phyloP scores from a whole-genome alignment of 35 echinoderm and acorn worm species.

The Amphiura filiformis region DNA sequence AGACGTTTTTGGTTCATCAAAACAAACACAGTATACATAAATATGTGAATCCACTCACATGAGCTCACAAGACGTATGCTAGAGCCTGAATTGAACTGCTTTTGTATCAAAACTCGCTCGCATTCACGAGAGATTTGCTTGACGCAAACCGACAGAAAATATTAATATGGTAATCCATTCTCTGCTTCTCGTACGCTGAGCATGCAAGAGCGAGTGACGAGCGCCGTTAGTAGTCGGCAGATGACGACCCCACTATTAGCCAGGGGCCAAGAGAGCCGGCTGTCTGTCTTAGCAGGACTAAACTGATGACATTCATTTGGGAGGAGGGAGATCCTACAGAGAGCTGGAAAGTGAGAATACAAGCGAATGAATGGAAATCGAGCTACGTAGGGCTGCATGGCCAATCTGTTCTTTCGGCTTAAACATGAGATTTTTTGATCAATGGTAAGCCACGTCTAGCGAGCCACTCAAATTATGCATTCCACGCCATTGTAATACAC shows the following conservation, averaged over 20 bases:
- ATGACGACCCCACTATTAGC: not conserved
- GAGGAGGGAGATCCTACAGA: not conserved
- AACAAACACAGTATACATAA: too few relatives aligned
- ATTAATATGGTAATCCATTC: conserved; percentile 15
- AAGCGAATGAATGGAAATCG: too few relatives aligned
- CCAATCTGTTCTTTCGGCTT: not conserved
- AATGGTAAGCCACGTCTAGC: not conserved
- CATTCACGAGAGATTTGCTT: not conserved
- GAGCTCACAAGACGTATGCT: too few relatives aligned
- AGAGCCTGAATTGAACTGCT: not conserved
- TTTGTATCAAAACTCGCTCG: not conserved
- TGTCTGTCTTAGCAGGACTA: not conserved
- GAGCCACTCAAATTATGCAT: not conserved
- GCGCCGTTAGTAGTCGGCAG: not conserved
- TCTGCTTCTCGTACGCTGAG: not conserved
- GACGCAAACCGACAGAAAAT: conserved; percentile 1
- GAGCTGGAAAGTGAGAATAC: not conserved
- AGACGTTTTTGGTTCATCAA: too few relatives aligned
- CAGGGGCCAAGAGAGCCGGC: not conserved
- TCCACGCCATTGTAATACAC: not conserved
- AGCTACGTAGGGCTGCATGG: too few relatives aligned
- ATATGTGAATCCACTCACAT: too few relatives aligned
- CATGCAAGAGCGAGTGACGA: not conserved
- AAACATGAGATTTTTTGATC: not conserved
- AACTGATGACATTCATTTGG: not conserved